A percentile compares a stretch with the other conserved stretches of the same genome.
phyloP scores from a whole-genome alignment of 2,797 vertebrate genomes.

The Gorsachius magnificus region DNA sequence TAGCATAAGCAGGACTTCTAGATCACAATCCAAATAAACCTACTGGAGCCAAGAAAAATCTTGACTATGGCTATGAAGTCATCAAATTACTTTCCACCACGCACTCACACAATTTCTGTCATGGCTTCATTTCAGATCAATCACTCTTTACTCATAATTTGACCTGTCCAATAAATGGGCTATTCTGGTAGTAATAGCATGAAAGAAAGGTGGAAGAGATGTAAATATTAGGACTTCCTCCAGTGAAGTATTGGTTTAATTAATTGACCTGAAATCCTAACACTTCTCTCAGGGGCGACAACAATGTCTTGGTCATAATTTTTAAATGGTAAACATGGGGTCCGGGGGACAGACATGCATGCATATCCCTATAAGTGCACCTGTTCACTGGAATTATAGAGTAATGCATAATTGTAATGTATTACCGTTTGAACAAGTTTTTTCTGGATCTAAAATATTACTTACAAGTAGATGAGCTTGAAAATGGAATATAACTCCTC shows the following conservation, averaged over 20 bases:
- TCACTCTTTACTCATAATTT: neutral
- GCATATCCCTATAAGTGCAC: neutral
- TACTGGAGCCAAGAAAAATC: neutral
- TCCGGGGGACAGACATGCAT: neutral
- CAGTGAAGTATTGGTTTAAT: neutral
- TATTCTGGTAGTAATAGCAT: neutral
- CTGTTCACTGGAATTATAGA: neutral
- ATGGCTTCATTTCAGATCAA: neutral
- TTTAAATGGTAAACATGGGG: neutral
- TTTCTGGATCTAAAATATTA: neutral
- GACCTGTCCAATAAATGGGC: neutral
- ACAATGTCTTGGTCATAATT: neutral
- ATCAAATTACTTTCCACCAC: neutral
- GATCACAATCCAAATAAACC: neutral
- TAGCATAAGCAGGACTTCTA: neutral
- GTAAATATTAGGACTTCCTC: neutral
- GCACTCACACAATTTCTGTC: neutral
- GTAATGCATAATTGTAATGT: neutral
- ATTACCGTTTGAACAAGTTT: neutral
- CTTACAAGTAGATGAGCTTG: neutral
- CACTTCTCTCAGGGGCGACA: neutral
- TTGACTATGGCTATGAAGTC: neutral
- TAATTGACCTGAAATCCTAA: neutral
- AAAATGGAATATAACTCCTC: neutral
- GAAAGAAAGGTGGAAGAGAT: neutral